These are phyloP conservation scores for Zygothrica quintamaculata DNA, from an alignment of 2,888 invertebrate genomes.

Conservation along the genomic window DNA sequence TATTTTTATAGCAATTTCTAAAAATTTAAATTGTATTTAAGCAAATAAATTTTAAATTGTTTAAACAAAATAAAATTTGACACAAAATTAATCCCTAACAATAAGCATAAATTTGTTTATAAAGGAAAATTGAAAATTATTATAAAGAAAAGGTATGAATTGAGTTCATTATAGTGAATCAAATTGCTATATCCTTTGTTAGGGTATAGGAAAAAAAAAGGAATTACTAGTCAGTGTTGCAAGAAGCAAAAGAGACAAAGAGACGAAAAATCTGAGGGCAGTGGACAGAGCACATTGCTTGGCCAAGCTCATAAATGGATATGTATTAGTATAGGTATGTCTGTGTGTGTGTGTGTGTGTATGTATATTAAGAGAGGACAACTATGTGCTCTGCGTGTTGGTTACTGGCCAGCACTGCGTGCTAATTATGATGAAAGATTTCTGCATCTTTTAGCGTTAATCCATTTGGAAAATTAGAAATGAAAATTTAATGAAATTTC, in stretches of 20 bases:
- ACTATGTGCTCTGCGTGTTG: slow-evolving; percentile 62
- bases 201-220: slow-evolving; percentile 24
- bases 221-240: slow-evolving; percentile 22
- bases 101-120: too few relatives aligned
- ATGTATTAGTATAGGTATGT: slow-evolving; percentile 14
- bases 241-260: slow-evolving; percentile 2
- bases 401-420: slow-evolving; percentile 60
- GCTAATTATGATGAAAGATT: slow-evolving; percentile 83
- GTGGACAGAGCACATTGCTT: slow-evolving; percentile 29
- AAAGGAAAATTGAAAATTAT: too few relatives aligned
- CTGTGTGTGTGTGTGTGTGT: slow-evolving; percentile 13
- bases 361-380: slow-evolving; percentile 57
- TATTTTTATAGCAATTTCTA: too few relatives aligned
- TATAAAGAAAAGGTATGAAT: too few relatives aligned
- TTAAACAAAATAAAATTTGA: too few relatives aligned
- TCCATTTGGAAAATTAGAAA: slow-evolving; percentile 83
- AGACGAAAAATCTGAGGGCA: slow-evolving; percentile 26
- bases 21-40: too few relatives aligned
- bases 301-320: slow-evolving; percentile 46
- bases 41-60: too few relatives aligned
- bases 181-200: neutral
- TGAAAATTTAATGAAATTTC: slow-evolving; percentile 82
- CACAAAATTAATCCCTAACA: too few relatives aligned
- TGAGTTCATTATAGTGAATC: too few relatives aligned
- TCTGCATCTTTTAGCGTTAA: slow-evolving; percentile 82